Evolutionary conservation across 2,113 vertebrate genomes (phyloP).

Genomic region (Ceyx margarethae): DNA sequence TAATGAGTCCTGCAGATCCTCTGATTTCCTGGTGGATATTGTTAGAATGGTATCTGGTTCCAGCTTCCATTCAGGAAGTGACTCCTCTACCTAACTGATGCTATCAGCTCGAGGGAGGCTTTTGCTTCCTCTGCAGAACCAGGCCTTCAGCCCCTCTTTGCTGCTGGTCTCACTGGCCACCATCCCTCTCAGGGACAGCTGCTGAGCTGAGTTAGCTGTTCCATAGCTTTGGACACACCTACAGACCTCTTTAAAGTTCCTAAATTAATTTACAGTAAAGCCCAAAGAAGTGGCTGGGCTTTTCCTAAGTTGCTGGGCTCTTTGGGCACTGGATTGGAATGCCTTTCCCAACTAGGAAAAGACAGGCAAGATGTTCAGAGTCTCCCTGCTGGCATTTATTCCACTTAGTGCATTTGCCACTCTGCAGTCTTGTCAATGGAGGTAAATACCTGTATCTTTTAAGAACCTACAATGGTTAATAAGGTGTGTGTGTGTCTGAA

Average conservation of each 20-base stretch:
- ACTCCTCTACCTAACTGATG: neutral
- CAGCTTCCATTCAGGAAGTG: slow-evolving; percentile 34
- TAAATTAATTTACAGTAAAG: neutral
- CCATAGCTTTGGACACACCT: neutral
- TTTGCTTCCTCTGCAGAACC: neutral
- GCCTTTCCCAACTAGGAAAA: neutral
- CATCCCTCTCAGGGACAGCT: neutral
- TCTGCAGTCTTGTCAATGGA: neutral
- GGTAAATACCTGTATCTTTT: neutral
- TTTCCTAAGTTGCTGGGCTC: neutral
- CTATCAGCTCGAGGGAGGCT: neutral
- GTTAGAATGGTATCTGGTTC: slow-evolving; percentile 43
- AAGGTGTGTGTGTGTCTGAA: neutral
- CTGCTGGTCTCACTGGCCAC: neutral
- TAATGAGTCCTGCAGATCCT: neutral
- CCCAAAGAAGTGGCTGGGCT: neutral
- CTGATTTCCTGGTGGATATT: slow-evolving; percentile 31
- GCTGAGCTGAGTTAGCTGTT: neutral
- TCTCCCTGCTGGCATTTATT: neutral
- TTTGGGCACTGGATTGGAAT: neutral
- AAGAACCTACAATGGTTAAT: neutral
- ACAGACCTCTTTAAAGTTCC: neutral
- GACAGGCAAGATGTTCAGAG: neutral
- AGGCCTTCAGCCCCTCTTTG: neutral
- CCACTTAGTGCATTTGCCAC: neutral